Base-by-base conservation (phyloP, 2,888 invertebrate species). In the Heteropelma amictum region DNA sequence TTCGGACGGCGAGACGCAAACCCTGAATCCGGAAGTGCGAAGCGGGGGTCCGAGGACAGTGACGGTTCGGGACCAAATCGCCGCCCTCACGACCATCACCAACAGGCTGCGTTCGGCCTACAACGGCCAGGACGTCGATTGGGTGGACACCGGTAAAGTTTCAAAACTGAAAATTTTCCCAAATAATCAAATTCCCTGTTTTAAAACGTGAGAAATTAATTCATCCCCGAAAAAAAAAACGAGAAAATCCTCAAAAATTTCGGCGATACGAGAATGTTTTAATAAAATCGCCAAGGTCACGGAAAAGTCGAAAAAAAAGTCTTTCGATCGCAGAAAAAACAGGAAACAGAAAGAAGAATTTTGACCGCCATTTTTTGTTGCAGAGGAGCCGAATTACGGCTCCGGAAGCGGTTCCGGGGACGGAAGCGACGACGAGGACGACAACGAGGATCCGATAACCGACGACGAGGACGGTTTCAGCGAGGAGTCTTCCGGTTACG, bases 81-180 rank as follows among this genome's bases (percentile, higher is more conserved):
- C 93, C 83, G 92, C 93, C 63, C 91, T 98, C 54, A 93, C 94
- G 82, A 93, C 93, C 33, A 94, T 97, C 80, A 94, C 95, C 28
- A 94, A 93, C 78, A 93, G 96, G 84, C 91, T 98, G 75, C 93
- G 95, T 84, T 95, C 95, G 85, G 98, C 98, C 0, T 96, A 95
- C 90, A 96, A 96, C 85, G 98, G 98, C 0, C 92, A 95, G 80
- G 97, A 98, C 85, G 97, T 98, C 30, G 96, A 96, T 83, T 97
- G 96, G 96, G 91, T 92, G 49, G 94, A 94, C 81, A 91, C 90
- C 83, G 92, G 92, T 92, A 86, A 83, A 77, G 40, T 7, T 14
- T 49, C 40, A 26, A 45, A 17, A 61, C 10, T 21, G 17, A 60
- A 23, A 35, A 45, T 26, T 19, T 19, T 47, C 47, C n/a, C n/a